Evolutionary conservation across 92 coral and sea anemone species (phyloP).

Genomic region (Scolanthus callimorphus): DNA sequence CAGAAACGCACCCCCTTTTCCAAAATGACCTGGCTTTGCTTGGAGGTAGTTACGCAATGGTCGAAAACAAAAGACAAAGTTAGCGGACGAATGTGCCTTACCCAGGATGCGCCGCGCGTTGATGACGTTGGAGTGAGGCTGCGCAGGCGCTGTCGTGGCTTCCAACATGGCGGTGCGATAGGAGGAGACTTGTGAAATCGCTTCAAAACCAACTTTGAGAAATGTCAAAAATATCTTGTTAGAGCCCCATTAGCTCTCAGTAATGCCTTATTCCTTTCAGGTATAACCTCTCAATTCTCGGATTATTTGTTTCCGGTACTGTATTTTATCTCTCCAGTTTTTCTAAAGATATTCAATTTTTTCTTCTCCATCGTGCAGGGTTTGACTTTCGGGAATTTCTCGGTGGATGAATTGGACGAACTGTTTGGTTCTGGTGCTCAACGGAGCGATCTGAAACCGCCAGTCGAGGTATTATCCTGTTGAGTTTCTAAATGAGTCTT

Average conservation of each 20-base stretch:
- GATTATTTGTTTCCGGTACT: not conserved
- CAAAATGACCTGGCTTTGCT: no score
- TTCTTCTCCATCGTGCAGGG: slow-evolving; percentile 35
- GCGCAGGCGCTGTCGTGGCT: slow-evolving; percentile 41
- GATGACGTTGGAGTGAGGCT: not conserved
- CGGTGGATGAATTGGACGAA: slow-evolving; percentile 74
- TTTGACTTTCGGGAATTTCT: slow-evolving; percentile 75
- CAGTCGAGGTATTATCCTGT: slow-evolving; percentile 66
- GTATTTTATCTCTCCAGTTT: not conserved
- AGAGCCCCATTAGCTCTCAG: not conserved
- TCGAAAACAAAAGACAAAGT: no score
- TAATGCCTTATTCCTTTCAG: slow-evolving; percentile 34
- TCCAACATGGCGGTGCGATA: slow-evolving; percentile 36
- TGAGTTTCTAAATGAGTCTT: not conserved
- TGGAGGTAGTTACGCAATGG: no score
- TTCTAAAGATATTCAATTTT: not conserved
- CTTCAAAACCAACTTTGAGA: not conserved
- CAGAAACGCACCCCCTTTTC: no score
- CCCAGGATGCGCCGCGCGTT: no score
- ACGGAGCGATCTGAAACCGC: slow-evolving; percentile 44
- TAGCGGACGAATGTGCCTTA: no score
- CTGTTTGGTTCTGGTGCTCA: slow-evolving; percentile 53
- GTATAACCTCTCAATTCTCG: not conserved
- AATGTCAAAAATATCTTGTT: not conserved
- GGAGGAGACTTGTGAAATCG: slow-evolving; percentile 22